These are phyloP conservation scores for Drosophila neocordata DNA, from an alignment of 1,140 invertebrate species.

Conservation along the genomic window DNA sequence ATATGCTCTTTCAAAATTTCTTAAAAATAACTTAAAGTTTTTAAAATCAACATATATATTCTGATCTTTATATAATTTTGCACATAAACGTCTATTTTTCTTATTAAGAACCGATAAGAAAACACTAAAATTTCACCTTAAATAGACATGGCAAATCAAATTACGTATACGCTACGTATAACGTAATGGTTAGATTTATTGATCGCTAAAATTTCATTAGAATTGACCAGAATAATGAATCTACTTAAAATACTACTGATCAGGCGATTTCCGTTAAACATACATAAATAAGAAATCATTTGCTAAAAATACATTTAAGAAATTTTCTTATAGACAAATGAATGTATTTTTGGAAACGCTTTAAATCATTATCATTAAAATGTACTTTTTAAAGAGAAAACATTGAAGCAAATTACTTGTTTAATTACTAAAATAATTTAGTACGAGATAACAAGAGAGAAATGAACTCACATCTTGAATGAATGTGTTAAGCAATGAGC, in stretches of 20 bases:
- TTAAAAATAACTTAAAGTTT: too few relatives aligned
- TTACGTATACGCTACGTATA: too few relatives aligned
- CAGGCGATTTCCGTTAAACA: neutral
- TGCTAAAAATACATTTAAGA: neutral
- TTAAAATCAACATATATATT: too few relatives aligned
- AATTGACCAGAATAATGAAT: neutral
- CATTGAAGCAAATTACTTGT: neutral
- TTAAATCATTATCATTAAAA: neutral
- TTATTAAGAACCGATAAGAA: too few relatives aligned
- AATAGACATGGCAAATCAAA: too few relatives aligned
- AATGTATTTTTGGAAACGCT: neutral
- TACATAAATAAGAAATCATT: conserved; percentile 3
- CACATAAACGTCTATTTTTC: too few relatives aligned
- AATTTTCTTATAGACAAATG: neutral
- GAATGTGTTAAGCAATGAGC: too few relatives aligned
- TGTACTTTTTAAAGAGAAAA: neutral
- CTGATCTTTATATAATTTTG: too few relatives aligned
- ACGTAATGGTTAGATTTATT: conserved; percentile 2
- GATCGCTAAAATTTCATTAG: conserved; percentile 1
- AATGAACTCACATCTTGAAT: too few relatives aligned
- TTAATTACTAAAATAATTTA: too few relatives aligned
- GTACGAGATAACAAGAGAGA: neutral
- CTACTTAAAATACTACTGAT: neutral
- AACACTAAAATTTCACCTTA: too few relatives aligned
- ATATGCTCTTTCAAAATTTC: too few relatives aligned